Conservation (phyloP, 2,113 vertebrate genomes). For the Ellobius talpinus region DNA sequence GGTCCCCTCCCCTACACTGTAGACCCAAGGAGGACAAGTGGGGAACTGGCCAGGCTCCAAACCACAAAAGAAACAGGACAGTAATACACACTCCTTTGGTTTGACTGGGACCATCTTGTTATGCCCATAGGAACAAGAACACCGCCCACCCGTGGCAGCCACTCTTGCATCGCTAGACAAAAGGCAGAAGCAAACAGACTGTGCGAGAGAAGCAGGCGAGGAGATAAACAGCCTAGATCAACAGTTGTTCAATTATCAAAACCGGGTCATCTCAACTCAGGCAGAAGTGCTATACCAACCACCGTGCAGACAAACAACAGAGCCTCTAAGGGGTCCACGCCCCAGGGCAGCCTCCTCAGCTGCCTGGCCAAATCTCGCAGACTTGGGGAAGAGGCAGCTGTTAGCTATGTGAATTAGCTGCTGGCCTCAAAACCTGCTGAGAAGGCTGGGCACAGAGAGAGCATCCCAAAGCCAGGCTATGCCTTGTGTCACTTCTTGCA, state of each 20-base stretch:
- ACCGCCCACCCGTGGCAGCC: too few species aligned
- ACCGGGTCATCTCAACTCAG: not conserved
- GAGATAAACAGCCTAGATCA: not conserved
- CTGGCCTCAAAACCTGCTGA: too few species aligned
- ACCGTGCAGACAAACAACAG: not conserved
- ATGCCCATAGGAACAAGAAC: not conserved
- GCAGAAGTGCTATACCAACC: fast-evolving
- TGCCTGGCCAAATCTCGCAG: not conserved
- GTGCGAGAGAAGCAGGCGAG: not conserved
- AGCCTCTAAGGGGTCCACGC: not conserved
- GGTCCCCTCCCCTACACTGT: not conserved
- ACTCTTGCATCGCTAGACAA: not conserved
- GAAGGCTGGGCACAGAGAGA: not conserved
- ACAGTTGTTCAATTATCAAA: not conserved
- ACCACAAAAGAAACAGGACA: not conserved
- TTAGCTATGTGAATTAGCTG: too few species aligned
- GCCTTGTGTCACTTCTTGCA: not conserved
- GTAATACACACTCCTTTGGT: too few species aligned
- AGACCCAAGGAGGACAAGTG: too few species aligned
- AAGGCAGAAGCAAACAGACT: not conserved
- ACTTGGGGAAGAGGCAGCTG: not conserved
- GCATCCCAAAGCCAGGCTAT: not conserved
- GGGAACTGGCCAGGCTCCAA: not conserved
- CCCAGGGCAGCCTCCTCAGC: fast-evolving
- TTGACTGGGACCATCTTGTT: not conserved